Conservation (phyloP, 2,888 invertebrate species). For the Drosophila falleni region DNA sequence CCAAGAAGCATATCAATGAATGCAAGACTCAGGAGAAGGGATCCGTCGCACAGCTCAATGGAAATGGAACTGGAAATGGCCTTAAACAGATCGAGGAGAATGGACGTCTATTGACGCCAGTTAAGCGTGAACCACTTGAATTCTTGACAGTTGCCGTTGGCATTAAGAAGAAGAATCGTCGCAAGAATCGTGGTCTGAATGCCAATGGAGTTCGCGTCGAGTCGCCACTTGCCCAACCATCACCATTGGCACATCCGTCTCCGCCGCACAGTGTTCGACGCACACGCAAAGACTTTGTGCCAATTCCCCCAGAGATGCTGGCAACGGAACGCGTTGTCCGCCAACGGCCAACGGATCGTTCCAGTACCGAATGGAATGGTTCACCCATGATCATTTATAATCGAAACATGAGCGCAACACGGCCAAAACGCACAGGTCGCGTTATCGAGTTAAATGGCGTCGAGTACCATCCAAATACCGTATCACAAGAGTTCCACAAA, state of each 20-base stretch:
- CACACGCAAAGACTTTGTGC: slow-evolving; percentile 85
- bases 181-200: slow-evolving; percentile 88
- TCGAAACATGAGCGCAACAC: slow-evolving; percentile 81
- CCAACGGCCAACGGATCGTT: slow-evolving; percentile 31
- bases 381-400: slow-evolving; percentile 90
- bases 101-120: slow-evolving; percentile 87
- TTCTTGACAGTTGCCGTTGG: slow-evolving; percentile 89
- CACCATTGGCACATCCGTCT: slow-evolving; percentile 86
- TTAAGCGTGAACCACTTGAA: slow-evolving; percentile 91
- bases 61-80: slow-evolving; percentile 16
- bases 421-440: slow-evolving; percentile 65
- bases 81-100: slow-evolving; percentile 81
- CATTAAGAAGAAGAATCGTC: slow-evolving; percentile 90
- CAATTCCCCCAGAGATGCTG: slow-evolving; percentile 57
- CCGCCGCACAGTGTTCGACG: slow-evolving; percentile 82
- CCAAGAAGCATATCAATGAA: slow-evolving; percentile 83
- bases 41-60: slow-evolving; percentile 53
- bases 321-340: slow-evolving; percentile 52
- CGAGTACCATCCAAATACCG: slow-evolving; percentile 89
- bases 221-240: slow-evolving; percentile 86
- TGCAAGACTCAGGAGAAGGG: slow-evolving; percentile 84
- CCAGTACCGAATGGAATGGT: slow-evolving; percentile 88
- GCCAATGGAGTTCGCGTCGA: slow-evolving; percentile 87
- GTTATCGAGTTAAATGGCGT: slow-evolving; percentile 80
- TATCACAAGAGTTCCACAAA: slow-evolving; percentile 93